phyloP scores from a whole-genome alignment of 2,888 invertebrate genomes.

The Andrena minutula region DNA sequence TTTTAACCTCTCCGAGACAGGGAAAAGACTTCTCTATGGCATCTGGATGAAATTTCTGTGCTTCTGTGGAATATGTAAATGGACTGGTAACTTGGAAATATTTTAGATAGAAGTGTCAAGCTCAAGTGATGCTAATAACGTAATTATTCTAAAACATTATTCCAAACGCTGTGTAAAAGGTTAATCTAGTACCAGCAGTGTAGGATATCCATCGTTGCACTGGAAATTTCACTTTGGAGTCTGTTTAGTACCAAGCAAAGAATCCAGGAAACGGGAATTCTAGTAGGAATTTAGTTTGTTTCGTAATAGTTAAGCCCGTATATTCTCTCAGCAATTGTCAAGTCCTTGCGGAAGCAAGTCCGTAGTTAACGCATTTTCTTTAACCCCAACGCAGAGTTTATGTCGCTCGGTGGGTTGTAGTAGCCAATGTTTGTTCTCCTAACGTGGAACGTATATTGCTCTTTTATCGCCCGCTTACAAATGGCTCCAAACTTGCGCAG shows the following conservation, averaged over 20 bases:
- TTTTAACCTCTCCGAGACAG: too few species aligned
- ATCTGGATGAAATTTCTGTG: too few species aligned
- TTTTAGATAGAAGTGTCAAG: too few species aligned
- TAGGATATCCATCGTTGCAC: constrained; percentile 29
- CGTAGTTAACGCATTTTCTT: constrained; percentile 43
- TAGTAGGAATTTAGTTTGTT: constrained; percentile 38
- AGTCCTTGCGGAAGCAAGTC: constrained; percentile 38
- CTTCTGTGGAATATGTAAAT: too few species aligned
- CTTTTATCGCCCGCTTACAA: constrained; percentile 61
- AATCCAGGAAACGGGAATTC: background rate
- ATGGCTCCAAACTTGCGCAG: constrained; percentile 55
- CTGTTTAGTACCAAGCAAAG: constrained; percentile 24
- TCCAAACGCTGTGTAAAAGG: constrained; percentile 15
- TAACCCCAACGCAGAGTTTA: constrained; percentile 35
- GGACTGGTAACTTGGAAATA: too few species aligned
- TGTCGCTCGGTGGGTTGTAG: constrained; percentile 27
- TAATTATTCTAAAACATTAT: background rate
- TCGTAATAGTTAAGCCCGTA: constrained; percentile 16
- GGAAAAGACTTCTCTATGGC: too few species aligned
- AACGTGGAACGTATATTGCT: constrained; percentile 40
- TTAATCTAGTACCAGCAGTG: constrained; percentile 30
- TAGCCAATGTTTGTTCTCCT: constrained; percentile 51
- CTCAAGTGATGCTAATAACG: too few species aligned
- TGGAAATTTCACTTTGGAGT: constrained; percentile 21
- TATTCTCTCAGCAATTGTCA: constrained; percentile 54